A percentile compares a stretch with the other conserved stretches of the same genome.
These are phyloP conservation scores for Drosophila mayri DNA, from an alignment of 1,140 invertebrate species.

Conservation along the genomic window DNA sequence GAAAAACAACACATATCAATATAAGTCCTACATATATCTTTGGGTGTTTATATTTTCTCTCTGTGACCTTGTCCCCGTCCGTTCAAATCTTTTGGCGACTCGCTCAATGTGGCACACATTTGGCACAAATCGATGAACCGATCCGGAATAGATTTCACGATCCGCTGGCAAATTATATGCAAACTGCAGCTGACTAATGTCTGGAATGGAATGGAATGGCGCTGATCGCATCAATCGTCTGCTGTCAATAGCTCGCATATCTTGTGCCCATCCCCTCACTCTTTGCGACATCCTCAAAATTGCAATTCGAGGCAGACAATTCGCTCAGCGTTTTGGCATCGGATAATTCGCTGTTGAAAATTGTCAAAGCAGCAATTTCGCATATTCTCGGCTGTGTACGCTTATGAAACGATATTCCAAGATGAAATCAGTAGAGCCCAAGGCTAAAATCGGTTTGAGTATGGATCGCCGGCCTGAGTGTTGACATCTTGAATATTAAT, in stretches of 20 bases:
- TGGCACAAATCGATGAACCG: slow-evolving; percentile 56
- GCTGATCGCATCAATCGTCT: slow-evolving; percentile 72
- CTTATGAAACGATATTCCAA: slow-evolving; percentile 59
- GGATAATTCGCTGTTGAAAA: slow-evolving; percentile 43
- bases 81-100: slow-evolving; percentile 30
- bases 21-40: slow-evolving; percentile 15
- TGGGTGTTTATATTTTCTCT: slow-evolving; percentile 21
- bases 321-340: slow-evolving; percentile 41
- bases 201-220: slow-evolving; percentile 53
- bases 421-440: slow-evolving; percentile 71
- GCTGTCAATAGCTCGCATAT: slow-evolving; percentile 41
- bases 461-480: slow-evolving; percentile 51
- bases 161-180: slow-evolving; percentile 48
- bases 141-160: slow-evolving; percentile 52
- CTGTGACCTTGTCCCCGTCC: slow-evolving; percentile 36
- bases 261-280: slow-evolving; percentile 22
- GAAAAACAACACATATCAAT: slow-evolving; percentile 28
- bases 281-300: slow-evolving; percentile 25
- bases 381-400: slow-evolving; percentile 15
- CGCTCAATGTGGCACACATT: slow-evolving; percentile 73
- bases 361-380: slow-evolving; percentile 62
- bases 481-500: slow-evolving; percentile 78
- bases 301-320: slow-evolving; percentile 64
- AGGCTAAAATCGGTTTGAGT: slow-evolving; percentile 65
- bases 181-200: slow-evolving; percentile 65